Conservation (phyloP, 1,140 invertebrate genomes). For the Macrocentrus cingulum region DNA sequence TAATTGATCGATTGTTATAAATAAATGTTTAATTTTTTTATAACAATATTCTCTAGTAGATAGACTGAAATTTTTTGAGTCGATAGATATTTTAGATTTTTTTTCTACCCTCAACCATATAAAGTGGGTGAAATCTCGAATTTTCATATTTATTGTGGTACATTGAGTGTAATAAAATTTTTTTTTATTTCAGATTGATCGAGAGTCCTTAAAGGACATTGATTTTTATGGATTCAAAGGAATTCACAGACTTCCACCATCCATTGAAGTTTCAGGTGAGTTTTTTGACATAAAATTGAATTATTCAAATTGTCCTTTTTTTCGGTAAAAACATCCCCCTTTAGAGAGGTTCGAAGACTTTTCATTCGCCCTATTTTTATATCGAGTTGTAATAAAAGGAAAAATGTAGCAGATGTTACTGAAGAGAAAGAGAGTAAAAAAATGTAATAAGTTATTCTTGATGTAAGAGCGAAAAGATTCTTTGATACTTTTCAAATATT, state of each 20-base stretch:
- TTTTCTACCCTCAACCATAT: no score
- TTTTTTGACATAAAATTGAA: background rate
- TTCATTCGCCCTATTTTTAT: background rate
- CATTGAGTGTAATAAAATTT: no score
- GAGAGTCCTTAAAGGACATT: background rate
- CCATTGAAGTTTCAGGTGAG: conserved; percentile 16
- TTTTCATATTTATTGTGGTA: no score
- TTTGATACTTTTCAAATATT: background rate
- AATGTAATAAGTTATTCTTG: background rate
- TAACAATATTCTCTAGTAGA: no score
- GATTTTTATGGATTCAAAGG: conserved; percentile 16
- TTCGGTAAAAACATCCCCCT: no score
- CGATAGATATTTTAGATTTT: no score
- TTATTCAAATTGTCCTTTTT: background rate
- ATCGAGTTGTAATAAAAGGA: background rate
- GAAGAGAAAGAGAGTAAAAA: background rate
- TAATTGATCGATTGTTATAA: no score
- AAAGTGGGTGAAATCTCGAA: no score
- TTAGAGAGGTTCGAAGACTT: no score
- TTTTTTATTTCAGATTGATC: conserved; percentile 9
- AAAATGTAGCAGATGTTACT: background rate
- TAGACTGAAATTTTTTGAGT: no score
- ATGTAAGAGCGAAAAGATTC: background rate
- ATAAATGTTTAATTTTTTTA: no score
- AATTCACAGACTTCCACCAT: conserved; percentile 1